A percentile compares a stretch with the other conserved stretches of the same genome.
Conservation (phyloP, 2,888 invertebrate genomes). For the Cheilosia soror region DNA sequence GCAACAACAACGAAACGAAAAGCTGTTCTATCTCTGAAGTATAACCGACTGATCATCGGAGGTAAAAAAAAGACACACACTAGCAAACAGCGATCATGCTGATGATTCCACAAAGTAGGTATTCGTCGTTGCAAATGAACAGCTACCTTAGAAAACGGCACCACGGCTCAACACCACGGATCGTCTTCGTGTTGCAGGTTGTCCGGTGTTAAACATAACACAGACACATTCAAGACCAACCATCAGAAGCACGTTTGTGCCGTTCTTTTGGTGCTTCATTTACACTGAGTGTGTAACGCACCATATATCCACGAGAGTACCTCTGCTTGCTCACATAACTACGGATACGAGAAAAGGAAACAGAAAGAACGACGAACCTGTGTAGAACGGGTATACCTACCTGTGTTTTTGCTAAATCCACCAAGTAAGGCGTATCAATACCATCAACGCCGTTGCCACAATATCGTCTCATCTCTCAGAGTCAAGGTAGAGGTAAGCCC, state of each 20-base stretch:
- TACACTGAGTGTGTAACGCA: constrained; percentile 61
- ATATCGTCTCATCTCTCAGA: constrained; percentile 79
- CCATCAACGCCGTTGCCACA: constrained; percentile 56
- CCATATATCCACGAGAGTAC: constrained; percentile 32
- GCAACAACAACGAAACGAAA: constrained; percentile 63
- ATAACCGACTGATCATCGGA: constrained; percentile 66
- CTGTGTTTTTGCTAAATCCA: constrained; percentile 58
- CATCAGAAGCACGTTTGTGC: constrained; percentile 69
- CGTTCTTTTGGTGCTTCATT: constrained; percentile 74
- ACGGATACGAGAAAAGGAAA: constrained; percentile 53
- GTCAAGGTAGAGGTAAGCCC: constrained; percentile 83
- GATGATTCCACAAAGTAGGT: constrained; percentile 52
- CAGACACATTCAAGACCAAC: constrained; percentile 42
- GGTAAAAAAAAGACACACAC: constrained; percentile 54
- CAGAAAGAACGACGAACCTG: constrained; percentile 52
- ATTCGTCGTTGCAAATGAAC: constrained; percentile 81
- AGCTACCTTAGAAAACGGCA: constrained; percentile 80
- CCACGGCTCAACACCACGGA: constrained; percentile 44
- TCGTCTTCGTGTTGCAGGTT: constrained; percentile 72
- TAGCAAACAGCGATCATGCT: constrained; percentile 50
- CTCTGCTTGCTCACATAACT: constrained; percentile 29
- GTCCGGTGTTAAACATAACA: constrained; percentile 55
- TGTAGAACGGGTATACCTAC: constrained; percentile 70
- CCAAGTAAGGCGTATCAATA: constrained; percentile 50
- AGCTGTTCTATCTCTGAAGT: constrained; percentile 72